phyloP scores from a whole-genome alignment of 2,113 vertebrate species.

The Neopipo cinnamomea region DNA sequence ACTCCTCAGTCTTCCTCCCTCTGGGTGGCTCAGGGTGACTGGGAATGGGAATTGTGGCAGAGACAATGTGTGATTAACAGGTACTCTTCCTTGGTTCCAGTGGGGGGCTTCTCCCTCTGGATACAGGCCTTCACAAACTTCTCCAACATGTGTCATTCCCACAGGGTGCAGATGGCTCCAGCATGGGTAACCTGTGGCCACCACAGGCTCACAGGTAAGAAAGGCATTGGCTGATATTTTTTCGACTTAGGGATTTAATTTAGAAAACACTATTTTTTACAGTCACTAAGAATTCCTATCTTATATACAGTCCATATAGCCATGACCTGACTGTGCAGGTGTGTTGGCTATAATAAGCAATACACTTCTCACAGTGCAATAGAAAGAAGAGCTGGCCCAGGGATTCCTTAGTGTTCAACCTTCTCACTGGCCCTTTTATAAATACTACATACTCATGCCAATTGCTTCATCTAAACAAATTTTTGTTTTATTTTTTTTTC shows the following conservation, averaged over 20 bases:
- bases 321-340: neutral
- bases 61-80: neutral
- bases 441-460: neutral
- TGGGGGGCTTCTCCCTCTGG: neutral
- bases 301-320: neutral
- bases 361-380: neutral
- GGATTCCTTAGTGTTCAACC: neutral
- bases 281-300: neutral
- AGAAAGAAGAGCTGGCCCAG: neutral
- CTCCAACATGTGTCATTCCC: neutral
- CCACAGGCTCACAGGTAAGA: neutral
- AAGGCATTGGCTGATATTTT: neutral
- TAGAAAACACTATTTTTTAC: neutral
- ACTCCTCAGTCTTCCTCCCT: neutral
- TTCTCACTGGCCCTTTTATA: neutral
- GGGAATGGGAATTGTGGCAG: neutral
- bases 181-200: neutral
- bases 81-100: neutral
- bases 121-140: neutral
- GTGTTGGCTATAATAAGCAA: neutral
- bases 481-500: neutral
- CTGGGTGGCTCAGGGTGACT: neutral
- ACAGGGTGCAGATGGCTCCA: neutral
- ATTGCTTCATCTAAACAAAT: neutral
- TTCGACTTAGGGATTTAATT: neutral